Evolutionary conservation across 2,888 invertebrate genomes (phyloP), one percentile per base, ranked within the genome.

Genomic region (Cetonia aurata): DNA sequence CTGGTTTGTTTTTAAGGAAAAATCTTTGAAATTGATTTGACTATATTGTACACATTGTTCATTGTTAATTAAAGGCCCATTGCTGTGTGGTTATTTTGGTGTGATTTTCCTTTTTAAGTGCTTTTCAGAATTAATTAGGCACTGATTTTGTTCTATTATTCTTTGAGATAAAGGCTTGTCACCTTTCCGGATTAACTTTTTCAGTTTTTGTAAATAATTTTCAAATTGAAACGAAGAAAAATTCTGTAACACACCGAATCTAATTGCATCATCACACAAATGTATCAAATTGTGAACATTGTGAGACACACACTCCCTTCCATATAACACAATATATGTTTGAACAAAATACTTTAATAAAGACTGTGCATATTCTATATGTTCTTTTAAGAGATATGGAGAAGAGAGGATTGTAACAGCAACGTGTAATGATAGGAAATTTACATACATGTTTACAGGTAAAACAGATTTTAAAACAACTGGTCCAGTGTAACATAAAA

Each of bases 261-360:
- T 59, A 37, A 67, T 46, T 41, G 75, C 72, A 72, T 72, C 72
- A 67, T 73, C 68, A 42, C 65, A 57, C 19, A 77, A 17, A 70
- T 77, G 76, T 48, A 76, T 41, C 55, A 75, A 70, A 69, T 69
- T 73, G 57, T 77, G 77, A n/a, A 77, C 72, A 72, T 76, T 76
- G 62, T 76, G 71, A 19, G 75, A 71, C n/a, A 77, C 66, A 53
- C 69, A 73, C 44, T 75, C 67, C 67, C 66, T 44, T 12, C 70
- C 73, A 72, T 73, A 75, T 25, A 77, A 33, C 33, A 59, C 56
- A 50, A 66, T 71, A 67, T 66, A 75, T 59, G 60, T 70, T 67
- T 67, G 53, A 13, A 74, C 70, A 69, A 73, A 75, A 37, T 60
- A 55, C n/a, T 60, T 44, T 44, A 75, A 48, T 10, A 75, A 56